phyloP scores from a whole-genome alignment of 2,797 vertebrate species.

The Halcyon chelicuti region DNA sequence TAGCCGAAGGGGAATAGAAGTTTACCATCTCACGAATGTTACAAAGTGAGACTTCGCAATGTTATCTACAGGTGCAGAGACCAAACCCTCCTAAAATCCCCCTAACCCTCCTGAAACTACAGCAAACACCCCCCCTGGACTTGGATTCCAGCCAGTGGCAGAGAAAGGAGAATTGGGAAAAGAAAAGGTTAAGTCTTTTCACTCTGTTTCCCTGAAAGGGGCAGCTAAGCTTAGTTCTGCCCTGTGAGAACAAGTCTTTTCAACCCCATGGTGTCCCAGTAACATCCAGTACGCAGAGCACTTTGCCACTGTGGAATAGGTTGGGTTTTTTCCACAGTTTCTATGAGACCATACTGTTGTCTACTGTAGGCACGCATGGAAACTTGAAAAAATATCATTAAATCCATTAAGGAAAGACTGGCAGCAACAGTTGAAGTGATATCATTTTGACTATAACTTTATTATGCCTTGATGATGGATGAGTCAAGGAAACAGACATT shows the following conservation, averaged over 20 bases:
- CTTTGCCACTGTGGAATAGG: background rate
- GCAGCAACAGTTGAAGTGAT: slow-evolving; percentile 52
- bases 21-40: background rate
- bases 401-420: slow-evolving; percentile 52
- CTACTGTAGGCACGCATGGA: background rate
- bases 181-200: background rate
- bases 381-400: background rate
- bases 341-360: background rate
- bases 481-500: slow-evolving; percentile 63
- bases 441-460: slow-evolving; percentile 70
- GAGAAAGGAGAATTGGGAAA: background rate
- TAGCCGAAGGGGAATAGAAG: background rate
- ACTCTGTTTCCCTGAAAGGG: background rate
- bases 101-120: background rate
- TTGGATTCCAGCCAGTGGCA: slow-evolving; percentile 4
- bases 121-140: background rate
- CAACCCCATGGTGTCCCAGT: background rate
- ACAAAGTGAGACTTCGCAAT: background rate
- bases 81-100: background rate
- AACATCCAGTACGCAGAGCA: background rate
- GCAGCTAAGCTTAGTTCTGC: background rate
- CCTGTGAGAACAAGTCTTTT: background rate
- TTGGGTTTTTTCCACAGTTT: background rate
- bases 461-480: slow-evolving; percentile 66
- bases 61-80: slow-evolving; percentile 11